A percentile compares a stretch with the other conserved stretches of the same genome.
Evolutionary conservation across 2,888 invertebrate genomes (phyloP).

Genomic region (Campoplex capitator): DNA sequence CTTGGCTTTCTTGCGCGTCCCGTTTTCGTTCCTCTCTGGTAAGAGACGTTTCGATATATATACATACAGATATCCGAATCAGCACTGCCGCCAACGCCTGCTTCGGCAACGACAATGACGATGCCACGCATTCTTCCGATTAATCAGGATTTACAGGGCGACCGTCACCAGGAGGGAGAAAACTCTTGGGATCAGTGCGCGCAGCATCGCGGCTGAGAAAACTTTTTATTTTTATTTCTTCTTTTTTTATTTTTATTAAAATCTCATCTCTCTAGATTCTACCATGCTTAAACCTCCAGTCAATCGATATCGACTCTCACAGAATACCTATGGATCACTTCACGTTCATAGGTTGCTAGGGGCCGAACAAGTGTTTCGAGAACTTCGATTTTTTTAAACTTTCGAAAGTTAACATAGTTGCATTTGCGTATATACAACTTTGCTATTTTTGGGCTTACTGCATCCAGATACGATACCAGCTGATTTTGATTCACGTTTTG

Average conservation of each 20-base stretch:
- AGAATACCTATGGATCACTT: conserved; percentile 4
- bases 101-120: conserved; percentile 55
- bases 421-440: background rate
- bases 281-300: conserved; percentile 23
- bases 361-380: background rate
- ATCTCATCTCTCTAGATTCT: conserved; percentile 41
- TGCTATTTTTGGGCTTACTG: background rate
- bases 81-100: background rate
- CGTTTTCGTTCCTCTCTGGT: conserved; percentile 61
- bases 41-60: conserved; percentile 39
- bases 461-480: background rate
- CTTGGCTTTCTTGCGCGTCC: conserved; percentile 69
- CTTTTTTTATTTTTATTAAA: conserved; percentile 40
- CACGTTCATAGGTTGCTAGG: background rate
- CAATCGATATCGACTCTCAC: conserved; percentile 12
- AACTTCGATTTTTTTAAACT: background rate
- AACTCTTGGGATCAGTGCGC: conserved; percentile 59
- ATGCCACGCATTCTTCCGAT: conserved; percentile 67
- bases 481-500: background rate
- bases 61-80: conserved; percentile 12
- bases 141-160: conserved; percentile 70
- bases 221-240: conserved; percentile 43
- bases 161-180: conserved; percentile 31
- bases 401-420: background rate
- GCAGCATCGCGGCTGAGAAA: conserved; percentile 36